Evolutionary conservation across 2,113 vertebrate species (phyloP).

Genomic region (Dipodomys ordii): DNA sequence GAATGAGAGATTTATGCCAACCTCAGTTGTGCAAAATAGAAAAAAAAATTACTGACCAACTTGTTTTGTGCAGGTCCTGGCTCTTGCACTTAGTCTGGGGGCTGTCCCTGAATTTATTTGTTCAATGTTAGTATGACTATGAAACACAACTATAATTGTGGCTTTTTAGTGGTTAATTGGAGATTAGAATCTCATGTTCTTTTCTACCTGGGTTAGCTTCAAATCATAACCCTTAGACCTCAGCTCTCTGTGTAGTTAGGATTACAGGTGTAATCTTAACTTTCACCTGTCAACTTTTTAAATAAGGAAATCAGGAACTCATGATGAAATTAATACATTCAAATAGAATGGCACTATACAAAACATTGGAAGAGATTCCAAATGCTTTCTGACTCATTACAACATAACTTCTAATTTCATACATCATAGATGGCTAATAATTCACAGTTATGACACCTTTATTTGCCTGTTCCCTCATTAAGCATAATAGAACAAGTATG

Average conservation of each 20-base stretch:
- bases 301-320: conserved; percentile 52
- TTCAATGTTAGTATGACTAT: no score
- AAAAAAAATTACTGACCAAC: not conserved
- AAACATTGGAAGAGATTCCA: not conserved
- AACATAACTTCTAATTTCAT: not conserved
- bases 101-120: no score
- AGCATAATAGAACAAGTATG: not conserved
- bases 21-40: conserved; percentile 58
- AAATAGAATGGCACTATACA: not conserved
- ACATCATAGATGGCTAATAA: not conserved
- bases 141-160: no score
- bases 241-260: no score
- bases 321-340: conserved; percentile 12
- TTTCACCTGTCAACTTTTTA: conserved; percentile 15
- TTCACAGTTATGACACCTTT: not conserved
- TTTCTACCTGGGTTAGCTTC: no score
- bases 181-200: no score
- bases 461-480: not conserved
- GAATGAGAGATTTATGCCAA: conserved; percentile 73
- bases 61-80: no score
- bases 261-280: no score
- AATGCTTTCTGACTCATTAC: not conserved
- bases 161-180: no score
- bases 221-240: no score
- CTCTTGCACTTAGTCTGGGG: no score